Conservation (phyloP, 2,888 invertebrate species). For the Ophion obscuratus region DNA sequence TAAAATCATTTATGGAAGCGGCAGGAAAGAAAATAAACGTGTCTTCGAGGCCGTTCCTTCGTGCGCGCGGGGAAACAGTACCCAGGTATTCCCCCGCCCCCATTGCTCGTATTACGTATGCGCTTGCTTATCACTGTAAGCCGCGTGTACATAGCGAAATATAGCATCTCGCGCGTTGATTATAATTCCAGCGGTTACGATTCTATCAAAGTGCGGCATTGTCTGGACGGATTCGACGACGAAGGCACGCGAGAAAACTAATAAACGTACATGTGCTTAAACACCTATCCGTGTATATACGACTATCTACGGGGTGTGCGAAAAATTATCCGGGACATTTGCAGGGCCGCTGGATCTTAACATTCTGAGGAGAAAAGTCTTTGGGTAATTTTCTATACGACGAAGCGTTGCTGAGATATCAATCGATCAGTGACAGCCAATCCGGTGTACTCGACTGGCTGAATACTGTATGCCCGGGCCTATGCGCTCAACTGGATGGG, state of each 20-base stretch:
- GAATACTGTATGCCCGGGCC: not conserved
- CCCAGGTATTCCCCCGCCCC: no score
- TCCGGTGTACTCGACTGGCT: not conserved
- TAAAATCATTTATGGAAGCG: conserved; percentile 24
- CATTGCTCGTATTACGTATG: conserved; percentile 10
- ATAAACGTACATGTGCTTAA: conserved; percentile 15
- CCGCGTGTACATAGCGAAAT: conserved; percentile 2
- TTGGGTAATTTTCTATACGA: not conserved
- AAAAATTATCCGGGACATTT: not conserved
- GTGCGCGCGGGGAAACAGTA: conserved; percentile 3
- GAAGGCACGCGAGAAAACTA: conserved; percentile 36
- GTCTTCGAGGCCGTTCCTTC: conserved; percentile 33
- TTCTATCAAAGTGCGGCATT: conserved; percentile 33
- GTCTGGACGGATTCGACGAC: conserved; percentile 35
- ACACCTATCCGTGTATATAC: not conserved
- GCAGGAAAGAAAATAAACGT: conserved; percentile 20
- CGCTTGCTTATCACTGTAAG: conserved; percentile 9
- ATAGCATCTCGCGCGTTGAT: not conserved
- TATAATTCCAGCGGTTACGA: conserved; percentile 40
- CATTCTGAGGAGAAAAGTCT: not conserved
- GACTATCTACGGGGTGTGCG: not conserved
- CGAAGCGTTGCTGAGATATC: not conserved
- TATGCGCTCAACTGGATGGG: not conserved
- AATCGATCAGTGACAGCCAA: not conserved
- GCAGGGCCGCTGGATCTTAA: not conserved